Conservation (phyloP, 2,113 vertebrate species). For the Plecturocebus donacophilus region DNA sequence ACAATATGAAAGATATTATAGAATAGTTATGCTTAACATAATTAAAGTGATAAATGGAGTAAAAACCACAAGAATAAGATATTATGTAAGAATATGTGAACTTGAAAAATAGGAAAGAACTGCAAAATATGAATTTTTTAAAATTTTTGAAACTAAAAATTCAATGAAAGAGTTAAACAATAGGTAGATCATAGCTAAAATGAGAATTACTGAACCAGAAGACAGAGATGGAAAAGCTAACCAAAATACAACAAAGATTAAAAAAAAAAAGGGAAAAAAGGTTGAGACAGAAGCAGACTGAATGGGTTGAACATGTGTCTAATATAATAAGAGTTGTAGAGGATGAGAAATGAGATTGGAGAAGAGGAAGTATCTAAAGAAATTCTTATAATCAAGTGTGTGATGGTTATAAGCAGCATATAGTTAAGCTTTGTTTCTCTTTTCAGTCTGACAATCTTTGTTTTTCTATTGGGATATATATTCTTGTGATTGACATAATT, state of each 20-base stretch:
- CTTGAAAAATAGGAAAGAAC: slow-evolving; percentile 9
- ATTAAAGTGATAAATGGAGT: not conserved
- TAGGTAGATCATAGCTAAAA: not conserved
- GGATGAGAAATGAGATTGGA: not conserved
- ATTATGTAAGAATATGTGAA: not conserved
- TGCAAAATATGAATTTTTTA: not conserved
- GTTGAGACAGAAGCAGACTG: not conserved
- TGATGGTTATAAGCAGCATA: not conserved
- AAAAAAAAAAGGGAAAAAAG: not conserved
- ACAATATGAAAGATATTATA: not conserved
- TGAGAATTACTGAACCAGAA: not conserved
- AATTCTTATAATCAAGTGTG: not conserved
- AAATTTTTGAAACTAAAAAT: not conserved
- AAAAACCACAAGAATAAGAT: not conserved
- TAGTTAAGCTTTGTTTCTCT: not conserved
- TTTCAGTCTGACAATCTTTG: not conserved
- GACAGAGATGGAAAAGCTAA: not conserved
- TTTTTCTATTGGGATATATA: not conserved
- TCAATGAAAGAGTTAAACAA: not conserved
- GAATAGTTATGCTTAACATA: not conserved
- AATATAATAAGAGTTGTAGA: not conserved
- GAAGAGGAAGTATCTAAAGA: not conserved
- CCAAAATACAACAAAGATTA: not conserved
- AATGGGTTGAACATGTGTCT: not conserved
- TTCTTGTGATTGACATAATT: not conserved